phyloP scores from a whole-genome alignment of 2,113 vertebrate species.

The Stigmatopora nigra region DNA sequence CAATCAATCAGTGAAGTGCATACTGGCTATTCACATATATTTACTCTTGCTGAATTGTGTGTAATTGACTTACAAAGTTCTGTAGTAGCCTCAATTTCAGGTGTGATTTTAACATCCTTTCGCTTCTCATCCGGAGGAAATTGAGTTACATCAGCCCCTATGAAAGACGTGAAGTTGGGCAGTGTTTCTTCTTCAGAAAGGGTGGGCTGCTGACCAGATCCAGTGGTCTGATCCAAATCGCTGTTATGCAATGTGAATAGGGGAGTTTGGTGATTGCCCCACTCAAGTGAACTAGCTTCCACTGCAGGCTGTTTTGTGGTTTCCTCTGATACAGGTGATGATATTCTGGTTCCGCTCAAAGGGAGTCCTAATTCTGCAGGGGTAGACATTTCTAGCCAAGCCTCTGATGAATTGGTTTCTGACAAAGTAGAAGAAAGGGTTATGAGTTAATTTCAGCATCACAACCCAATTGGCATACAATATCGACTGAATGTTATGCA shows the following conservation, averaged over 20 bases:
- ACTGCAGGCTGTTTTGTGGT: fast-evolving
- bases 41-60: not conserved
- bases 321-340: not conserved
- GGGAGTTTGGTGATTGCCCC: not conserved
- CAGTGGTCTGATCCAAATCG: not conserved
- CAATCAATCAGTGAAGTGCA: not conserved
- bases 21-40: too few relatives aligned
- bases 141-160: not conserved
- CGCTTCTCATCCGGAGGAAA: fast-evolving
- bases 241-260: not conserved
- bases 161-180: not conserved
- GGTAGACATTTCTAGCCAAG: not conserved
- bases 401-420: not conserved
- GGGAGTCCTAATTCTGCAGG: not conserved
- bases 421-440: not conserved
- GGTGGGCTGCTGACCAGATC: slow-evolving; percentile 27
- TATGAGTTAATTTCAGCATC: not conserved
- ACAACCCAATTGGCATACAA: not conserved
- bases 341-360: not conserved
- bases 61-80: slow-evolving; percentile 20
- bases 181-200: not conserved
- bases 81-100: not conserved
- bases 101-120: fast-evolving
- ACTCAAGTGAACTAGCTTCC: not conserved
- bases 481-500: not conserved